Evolutionary conservation across 2,888 invertebrate species (phyloP), one percentile per base, ranked within the genome.

Genomic region (Eupithecia dodoneata): DNA sequence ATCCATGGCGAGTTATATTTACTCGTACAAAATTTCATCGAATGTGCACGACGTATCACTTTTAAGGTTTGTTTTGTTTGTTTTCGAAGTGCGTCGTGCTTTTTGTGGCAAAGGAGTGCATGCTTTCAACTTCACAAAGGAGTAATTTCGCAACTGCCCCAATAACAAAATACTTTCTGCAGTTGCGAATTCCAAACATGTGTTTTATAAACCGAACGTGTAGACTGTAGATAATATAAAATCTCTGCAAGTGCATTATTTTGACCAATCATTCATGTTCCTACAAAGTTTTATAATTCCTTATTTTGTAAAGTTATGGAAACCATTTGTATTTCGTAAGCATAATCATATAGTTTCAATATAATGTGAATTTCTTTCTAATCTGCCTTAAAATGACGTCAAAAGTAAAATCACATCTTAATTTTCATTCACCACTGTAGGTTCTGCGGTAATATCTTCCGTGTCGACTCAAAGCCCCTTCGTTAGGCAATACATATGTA

Each of bases 401-500:
- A 3, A 63, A 63, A 30, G 10, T 63, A 63, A 63, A 63, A 63
- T 63, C 18, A 30, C n/a, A 59, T 59, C 59, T 59, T 63, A 30
- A 63, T 63, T 30, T 18, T 30, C 63, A 63, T 63, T 63, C 30
- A 30, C 63, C 30, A 18, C 10, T 18, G 63, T 59, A 59, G 59
- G 6, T 63, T 30, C 63, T 63, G 59, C 63, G 30, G 63, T 30
- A 13, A 52, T 52, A 30, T 52, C 6, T 71, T 71, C 42, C 13
- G 30, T 30, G 52, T 71, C n/a, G 63, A 30, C 63, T 63, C 71
- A 65, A 30, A 45, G 42, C n/a, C 41, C 66, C 66, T 67, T 76
- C 63, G 73, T 66, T 70, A 47, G 41, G 41, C 75, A 65, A 71
- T 74, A 78, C 72, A 74, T 75, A 78, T 75, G 71, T 77, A 80